These are phyloP conservation scores for Balearica regulorum DNA, from an alignment of 2,797 vertebrate genomes.

Conservation along the genomic window DNA sequence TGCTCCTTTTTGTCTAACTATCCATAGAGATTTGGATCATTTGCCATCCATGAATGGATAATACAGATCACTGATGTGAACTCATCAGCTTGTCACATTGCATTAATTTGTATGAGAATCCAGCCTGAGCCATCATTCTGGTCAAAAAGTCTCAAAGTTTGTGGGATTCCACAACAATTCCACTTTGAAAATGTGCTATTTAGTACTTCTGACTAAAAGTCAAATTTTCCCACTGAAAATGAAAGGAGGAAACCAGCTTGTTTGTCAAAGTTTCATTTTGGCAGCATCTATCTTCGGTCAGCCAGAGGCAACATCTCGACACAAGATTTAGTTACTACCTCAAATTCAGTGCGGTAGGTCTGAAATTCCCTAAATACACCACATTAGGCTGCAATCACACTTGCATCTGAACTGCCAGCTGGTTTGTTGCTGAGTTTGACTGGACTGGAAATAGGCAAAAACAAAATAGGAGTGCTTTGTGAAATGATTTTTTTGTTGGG, in stretches of 20 bases:
- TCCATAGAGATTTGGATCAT: not conserved
- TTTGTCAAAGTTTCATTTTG: not conserved
- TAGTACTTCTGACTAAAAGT: not conserved
- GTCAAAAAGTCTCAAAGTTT: not conserved
- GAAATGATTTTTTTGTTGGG: not conserved
- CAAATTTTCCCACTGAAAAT: not conserved
- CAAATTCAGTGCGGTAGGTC: not conserved
- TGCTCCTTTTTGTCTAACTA: not conserved
- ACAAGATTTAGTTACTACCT: not conserved
- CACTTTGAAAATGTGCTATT: not conserved
- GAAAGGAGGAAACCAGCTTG: not conserved
- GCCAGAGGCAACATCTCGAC: not conserved
- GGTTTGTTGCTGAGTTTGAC: not conserved
- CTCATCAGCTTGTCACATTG: not conserved
- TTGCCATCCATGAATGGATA: not conserved
- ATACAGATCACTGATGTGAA: not conserved
- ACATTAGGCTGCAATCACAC: not conserved
- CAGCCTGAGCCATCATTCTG: not conserved
- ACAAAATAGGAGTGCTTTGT: not conserved
- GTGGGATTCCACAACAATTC: not conserved
- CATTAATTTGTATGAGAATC: not conserved
- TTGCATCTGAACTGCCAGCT: slow-evolving; percentile 27
- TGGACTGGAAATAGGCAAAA: not conserved
- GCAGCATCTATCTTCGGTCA: fast-evolving
- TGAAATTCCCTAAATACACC: not conserved